Conservation (phyloP, 2,113 vertebrate species). For the Shinisaurus crocodilurus region DNA sequence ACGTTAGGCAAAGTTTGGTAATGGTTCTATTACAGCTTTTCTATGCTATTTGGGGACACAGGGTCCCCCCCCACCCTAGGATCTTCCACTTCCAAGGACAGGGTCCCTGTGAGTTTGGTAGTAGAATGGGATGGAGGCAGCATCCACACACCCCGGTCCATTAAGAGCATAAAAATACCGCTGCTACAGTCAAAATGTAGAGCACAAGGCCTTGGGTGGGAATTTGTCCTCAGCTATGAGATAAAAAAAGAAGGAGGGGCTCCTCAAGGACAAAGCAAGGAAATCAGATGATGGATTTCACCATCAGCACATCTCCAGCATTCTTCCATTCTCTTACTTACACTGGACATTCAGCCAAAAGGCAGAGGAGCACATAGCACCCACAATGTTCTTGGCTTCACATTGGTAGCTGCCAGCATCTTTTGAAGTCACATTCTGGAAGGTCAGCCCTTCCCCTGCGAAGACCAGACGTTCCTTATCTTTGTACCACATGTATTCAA, state of each 20-base stretch:
- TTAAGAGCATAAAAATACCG: too few relatives aligned
- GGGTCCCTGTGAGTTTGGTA: background rate
- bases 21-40: background rate
- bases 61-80: too few relatives aligned
- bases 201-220: background rate
- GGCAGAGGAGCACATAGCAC: fast-evolving
- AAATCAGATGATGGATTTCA: background rate
- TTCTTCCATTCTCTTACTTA: constrained; percentile 1
- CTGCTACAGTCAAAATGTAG: background rate
- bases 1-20: too few relatives aligned
- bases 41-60: background rate
- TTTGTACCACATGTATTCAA: background rate
- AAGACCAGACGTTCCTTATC: background rate
- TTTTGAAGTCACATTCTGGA: background rate
- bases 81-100: background rate
- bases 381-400: background rate
- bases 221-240: background rate
- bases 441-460: background rate
- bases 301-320: background rate
- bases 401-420: background rate
- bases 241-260: too few relatives aligned
- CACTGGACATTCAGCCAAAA: background rate
- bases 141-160: too few relatives aligned
- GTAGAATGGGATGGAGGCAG: background rate
- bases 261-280: background rate